phyloP scores from a whole-genome alignment of 1,140 invertebrate species.

The Aphis craccivora region DNA sequence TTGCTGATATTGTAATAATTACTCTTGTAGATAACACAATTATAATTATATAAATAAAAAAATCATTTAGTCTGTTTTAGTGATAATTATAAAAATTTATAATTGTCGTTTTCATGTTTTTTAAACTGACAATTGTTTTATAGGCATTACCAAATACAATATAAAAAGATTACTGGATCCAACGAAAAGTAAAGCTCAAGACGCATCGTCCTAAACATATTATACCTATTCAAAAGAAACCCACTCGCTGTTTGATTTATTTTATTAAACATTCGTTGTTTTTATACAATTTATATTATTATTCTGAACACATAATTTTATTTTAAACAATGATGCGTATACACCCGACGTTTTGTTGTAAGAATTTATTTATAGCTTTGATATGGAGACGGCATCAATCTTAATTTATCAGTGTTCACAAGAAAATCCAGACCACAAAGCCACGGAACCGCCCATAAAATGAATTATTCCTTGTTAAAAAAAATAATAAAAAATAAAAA shows the following conservation, averaged over 20 bases:
- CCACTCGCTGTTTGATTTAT: background rate
- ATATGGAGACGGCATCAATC: conserved; percentile 36
- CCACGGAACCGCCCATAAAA: conserved; percentile 16
- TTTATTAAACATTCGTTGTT: background rate
- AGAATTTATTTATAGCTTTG: conserved; percentile 44
- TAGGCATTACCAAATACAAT: background rate
- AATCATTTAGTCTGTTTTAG: background rate
- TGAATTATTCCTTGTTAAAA: conserved; percentile 36
- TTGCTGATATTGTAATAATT: background rate
- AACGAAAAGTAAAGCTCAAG: background rate
- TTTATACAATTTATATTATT: conserved; percentile 9
- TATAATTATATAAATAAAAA: background rate
- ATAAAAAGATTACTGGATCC: background rate
- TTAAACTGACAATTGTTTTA: background rate
- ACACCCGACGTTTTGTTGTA: background rate
- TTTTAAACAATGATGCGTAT: background rate
- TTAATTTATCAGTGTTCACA: conserved; percentile 46
- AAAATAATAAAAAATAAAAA: background rate
- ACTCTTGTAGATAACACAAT: background rate
- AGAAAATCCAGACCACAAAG: conserved; percentile 31
- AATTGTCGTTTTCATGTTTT: background rate
- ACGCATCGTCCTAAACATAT: background rate
- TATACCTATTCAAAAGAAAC: background rate
- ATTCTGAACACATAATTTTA: conserved; percentile 25
- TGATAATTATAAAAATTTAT: background rate